phyloP scores from a whole-genome alignment of 2,888 invertebrate genomes.

The Eilema depressum region DNA sequence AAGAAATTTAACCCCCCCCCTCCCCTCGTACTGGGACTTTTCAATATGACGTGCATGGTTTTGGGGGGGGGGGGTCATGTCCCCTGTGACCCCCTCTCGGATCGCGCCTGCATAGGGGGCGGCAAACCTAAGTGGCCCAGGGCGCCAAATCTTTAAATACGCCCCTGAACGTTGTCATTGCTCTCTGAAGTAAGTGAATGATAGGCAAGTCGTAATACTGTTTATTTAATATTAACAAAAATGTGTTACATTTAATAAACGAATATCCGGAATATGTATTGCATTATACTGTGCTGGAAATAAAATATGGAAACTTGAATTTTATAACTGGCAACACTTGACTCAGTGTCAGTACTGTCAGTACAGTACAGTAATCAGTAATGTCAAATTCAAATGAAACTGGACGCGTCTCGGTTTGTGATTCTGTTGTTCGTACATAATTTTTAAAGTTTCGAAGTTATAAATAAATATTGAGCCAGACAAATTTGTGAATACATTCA shows the following conservation, averaged over 20 bases:
- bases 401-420: too few species aligned
- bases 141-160: too few species aligned
- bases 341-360: constrained; percentile 1
- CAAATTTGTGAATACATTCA: not conserved
- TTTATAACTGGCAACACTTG: not conserved
- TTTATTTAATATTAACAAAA: not conserved
- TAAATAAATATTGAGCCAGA: not conserved
- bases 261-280: too few species aligned
- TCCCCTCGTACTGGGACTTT: too few species aligned
- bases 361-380: too few species aligned
- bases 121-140: too few species aligned
- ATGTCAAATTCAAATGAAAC: not conserved
- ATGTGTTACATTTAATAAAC: not conserved
- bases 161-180: too few species aligned
- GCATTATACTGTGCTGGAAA: not conserved
- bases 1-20: too few species aligned
- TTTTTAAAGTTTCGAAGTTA: not conserved
- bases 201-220: not conserved
- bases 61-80: too few species aligned
- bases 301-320: not conserved
- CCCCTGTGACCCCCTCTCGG: too few species aligned
- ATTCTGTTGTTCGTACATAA: not conserved
- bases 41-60: too few species aligned
- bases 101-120: too few species aligned
- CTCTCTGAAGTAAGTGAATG: not conserved